Evolutionary conservation across 2,888 invertebrate species (phyloP), one percentile per base, ranked within the genome.

Genomic region (Harpagoxenus sublaevis): DNA sequence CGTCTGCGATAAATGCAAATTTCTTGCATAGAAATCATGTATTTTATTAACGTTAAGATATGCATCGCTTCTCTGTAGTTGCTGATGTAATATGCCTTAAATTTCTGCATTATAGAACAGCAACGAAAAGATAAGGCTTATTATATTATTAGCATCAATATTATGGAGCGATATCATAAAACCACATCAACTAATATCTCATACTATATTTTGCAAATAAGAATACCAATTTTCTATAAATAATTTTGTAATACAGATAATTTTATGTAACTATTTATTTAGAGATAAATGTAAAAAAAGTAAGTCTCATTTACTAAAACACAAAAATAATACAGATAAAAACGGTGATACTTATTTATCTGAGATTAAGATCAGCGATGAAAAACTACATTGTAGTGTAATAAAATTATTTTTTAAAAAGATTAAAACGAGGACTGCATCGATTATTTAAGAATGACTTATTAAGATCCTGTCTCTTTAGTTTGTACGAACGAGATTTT

Each of bases 1-100:
- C 31, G 78, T 79, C 18, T 23, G 48, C 79, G 78, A 45, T 79
- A 79, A 70, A 79, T 79, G 55, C 70, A 79, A 79, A 79, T 70
- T 70, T 23, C n/a, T 79, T 70, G 70, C 70, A 79, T 79, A 70
- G 70, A 48, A 79, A 79, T 79, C 57, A 68, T 45, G 15, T 70
- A 70, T 79, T 68, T 79, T 79, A 70, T 45, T 12, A 57, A 45
- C 57, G 45, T 70, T 60, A 57, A 70, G 48, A 31, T 79, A 23
- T 10, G 45, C 35, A 57, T 45, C 23, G 57, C 23, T 78, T 55
- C 68, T 45, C 8, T 68, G 23, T 35, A 31, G 28, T 68, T 55
- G 31, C 15, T 31, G 23, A 70, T 48, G 48, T 57, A 70, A 70
- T 57, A 35, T 42, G 23, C 35, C 31, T 68, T 28, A 57, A 55